phyloP scores from a whole-genome alignment of 2,113 vertebrate genomes.

The Ciconia maguari region DNA sequence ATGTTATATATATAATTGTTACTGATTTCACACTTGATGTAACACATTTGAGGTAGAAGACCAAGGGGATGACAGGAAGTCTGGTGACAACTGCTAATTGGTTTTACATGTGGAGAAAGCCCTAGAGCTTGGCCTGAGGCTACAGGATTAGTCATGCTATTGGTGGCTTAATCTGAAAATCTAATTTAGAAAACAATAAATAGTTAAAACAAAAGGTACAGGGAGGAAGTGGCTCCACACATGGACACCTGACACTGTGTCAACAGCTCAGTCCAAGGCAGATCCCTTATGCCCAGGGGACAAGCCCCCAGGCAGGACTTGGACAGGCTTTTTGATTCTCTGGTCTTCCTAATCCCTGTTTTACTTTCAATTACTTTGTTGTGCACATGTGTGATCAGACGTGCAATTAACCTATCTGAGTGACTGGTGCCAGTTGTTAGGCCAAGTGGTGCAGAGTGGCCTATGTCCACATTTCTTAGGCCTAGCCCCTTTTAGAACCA shows the following conservation, averaged over 20 bases:
- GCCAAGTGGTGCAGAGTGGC: neutral
- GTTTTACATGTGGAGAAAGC: neutral
- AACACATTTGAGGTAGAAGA: neutral
- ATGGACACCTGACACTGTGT: neutral
- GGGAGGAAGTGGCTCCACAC: neutral
- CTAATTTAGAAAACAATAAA: neutral
- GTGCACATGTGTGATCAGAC: neutral
- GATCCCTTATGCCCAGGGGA: neutral
- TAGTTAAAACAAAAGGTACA: neutral
- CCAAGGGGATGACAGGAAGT: neutral
- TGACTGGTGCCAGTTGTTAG: neutral
- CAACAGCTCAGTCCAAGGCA: neutral
- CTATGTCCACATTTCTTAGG: neutral
- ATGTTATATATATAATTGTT: neutral
- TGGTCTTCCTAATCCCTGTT: neutral
- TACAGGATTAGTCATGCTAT: neutral
- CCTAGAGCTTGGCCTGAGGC: neutral
- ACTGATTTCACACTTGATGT: neutral
- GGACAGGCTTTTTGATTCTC: neutral
- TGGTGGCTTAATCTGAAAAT: neutral
- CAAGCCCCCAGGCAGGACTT: neutral
- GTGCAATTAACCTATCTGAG: neutral
- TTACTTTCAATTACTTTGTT: neutral
- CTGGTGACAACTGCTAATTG: neutral
- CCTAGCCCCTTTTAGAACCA: neutral